phyloP scores from a whole-genome alignment of 2,797 vertebrate genomes.

The Peromyscus nudipes region DNA sequence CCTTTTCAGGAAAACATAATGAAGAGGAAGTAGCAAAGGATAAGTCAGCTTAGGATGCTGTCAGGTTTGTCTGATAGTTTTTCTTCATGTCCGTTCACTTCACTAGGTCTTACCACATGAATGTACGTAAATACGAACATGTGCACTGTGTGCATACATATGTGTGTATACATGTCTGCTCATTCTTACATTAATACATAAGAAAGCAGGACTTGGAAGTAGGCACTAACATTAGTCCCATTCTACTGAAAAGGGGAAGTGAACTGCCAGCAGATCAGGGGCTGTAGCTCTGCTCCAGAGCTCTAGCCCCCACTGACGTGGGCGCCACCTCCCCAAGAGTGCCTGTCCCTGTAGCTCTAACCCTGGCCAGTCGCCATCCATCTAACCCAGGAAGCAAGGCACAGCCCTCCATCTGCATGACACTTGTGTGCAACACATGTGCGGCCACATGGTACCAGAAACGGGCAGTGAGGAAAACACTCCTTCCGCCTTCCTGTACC shows the following conservation, averaged over 20 bases:
- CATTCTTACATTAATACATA: background rate
- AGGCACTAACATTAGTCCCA: background rate
- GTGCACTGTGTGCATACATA: background rate
- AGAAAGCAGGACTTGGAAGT: background rate
- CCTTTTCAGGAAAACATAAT: background rate
- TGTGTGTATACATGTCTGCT: background rate
- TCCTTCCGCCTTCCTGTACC: background rate
- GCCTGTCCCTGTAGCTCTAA: background rate
- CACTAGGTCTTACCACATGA: background rate
- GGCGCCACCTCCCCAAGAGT: rapidly evolving
- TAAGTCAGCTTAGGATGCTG: background rate
- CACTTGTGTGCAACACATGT: rapidly evolving
- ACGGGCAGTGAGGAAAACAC: rapidly evolving
- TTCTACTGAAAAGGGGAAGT: background rate
- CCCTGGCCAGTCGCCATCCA: background rate
- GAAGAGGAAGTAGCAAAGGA: background rate
- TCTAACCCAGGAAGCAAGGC: background rate
- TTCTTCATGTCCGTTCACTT: background rate
- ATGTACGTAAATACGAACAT: background rate
- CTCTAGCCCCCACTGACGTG: too few species aligned
- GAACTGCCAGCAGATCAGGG: background rate
- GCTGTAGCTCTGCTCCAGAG: background rate
- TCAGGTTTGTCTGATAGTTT: background rate
- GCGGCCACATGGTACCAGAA: background rate
- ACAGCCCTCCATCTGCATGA: background rate